Evolutionary conservation across 1,140 invertebrate genomes (phyloP).

Genomic region (Sminthurides bifidus): DNA sequence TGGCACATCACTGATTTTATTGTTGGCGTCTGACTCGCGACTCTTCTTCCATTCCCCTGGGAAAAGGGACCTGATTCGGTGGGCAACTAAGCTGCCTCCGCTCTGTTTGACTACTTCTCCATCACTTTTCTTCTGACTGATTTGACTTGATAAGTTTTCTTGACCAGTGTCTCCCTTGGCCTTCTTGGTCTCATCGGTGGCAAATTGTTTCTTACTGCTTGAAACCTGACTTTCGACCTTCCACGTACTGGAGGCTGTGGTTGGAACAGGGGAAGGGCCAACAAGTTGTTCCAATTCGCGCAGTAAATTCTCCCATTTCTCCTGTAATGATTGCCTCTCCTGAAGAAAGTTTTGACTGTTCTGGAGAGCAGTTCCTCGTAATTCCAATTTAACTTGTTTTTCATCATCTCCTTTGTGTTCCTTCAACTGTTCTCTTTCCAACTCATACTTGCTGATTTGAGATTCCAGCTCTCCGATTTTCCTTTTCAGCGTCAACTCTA

Average conservation of each 20-base stretch:
- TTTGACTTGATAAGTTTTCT: neutral
- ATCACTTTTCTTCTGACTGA: slow-evolving; percentile 34
- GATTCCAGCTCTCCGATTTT: slow-evolving; percentile 32
- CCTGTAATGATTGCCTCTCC: slow-evolving; percentile 15
- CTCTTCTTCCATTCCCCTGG: slow-evolving; percentile 7
- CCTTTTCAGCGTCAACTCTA: slow-evolving; percentile 24
- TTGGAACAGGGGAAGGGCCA: neutral
- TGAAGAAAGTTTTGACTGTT: slow-evolving; percentile 21
- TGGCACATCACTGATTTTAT: neutral
- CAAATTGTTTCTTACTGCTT: neutral
- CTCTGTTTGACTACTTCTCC: neutral
- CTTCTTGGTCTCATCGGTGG: neutral
- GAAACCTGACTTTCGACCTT: too few species aligned
- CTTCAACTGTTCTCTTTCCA: slow-evolving; percentile 16
- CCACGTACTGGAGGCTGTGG: neutral
- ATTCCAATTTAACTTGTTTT: slow-evolving; percentile 49
- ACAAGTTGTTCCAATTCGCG: slow-evolving; percentile 25
- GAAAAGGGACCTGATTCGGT: slow-evolving; percentile 16
- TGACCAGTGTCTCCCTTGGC: neutral
- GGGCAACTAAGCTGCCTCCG: slow-evolving; percentile 11
- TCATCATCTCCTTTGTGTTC: neutral
- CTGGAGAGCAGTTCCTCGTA: slow-evolving; percentile 46
- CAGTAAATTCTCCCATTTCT: slow-evolving; percentile 27
- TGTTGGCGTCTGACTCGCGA: neutral
- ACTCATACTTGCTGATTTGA: slow-evolving; percentile 28